These are phyloP conservation scores for Sinosuthora webbiana DNA, from an alignment of 2,113 vertebrate species.

Conservation along the genomic window DNA sequence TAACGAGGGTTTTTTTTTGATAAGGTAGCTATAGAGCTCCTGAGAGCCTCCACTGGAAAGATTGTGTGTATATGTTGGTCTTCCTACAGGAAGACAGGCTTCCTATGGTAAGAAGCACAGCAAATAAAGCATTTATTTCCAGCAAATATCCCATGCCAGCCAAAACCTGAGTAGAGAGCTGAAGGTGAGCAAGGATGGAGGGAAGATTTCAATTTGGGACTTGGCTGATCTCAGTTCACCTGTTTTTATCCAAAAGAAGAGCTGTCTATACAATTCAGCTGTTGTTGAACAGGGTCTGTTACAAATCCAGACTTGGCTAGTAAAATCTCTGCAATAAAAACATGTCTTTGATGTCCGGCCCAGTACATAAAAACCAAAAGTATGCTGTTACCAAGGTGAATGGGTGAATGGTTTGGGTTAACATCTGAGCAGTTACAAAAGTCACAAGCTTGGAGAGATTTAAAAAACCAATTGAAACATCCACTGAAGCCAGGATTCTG, in stretches of 20 bases:
- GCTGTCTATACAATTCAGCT: not conserved
- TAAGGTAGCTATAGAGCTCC: not conserved
- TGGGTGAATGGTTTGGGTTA: conserved; percentile 64
- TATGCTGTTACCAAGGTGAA: conserved; percentile 68
- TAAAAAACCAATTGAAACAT: conserved; percentile 37
- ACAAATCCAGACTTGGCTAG: conserved; percentile 48
- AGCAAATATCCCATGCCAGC: not conserved
- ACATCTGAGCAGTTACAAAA: conserved; percentile 51
- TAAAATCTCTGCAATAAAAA: conserved; percentile 58
- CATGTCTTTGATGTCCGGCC: conserved; percentile 68
- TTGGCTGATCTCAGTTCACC: conserved; percentile 18
- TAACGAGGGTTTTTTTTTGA: not conserved
- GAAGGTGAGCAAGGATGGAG: not conserved
- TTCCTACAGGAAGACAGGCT: not conserved
- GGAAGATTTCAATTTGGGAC: not conserved
- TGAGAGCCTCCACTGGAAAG: not conserved
- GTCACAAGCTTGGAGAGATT: conserved; percentile 48
- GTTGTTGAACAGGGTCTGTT: not conserved
- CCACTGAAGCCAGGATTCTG: conserved; percentile 54
- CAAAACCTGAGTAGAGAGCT: not conserved
- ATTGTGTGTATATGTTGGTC: not conserved
- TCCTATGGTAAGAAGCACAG: not conserved
- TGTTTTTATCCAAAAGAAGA: not conserved
- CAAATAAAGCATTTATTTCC: not conserved
- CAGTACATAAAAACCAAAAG: conserved; percentile 66